Evolutionary conservation across 2,888 invertebrate genomes (phyloP).

Genomic region (Ptychoptera contaminata): DNA sequence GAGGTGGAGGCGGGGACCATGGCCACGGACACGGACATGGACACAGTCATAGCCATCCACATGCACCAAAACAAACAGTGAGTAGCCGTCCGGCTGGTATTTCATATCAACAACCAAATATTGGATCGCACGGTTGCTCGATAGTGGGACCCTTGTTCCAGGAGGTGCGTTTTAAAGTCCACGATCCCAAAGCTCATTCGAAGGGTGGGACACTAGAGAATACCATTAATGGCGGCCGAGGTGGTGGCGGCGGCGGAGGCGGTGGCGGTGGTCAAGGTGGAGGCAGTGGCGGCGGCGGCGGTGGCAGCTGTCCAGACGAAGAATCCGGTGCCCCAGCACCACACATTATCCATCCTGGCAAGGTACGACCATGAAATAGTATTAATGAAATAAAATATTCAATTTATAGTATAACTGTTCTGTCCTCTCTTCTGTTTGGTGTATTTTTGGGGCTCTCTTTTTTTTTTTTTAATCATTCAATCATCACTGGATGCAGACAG

Average conservation of each 20-base stretch:
- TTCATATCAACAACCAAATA: slow-evolving; percentile 33
- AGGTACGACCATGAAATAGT: slow-evolving; percentile 32
- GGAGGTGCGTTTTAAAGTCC: slow-evolving; percentile 92
- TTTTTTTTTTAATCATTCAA: too few relatives aligned
- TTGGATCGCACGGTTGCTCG: slow-evolving; percentile 39
- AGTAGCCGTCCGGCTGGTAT: slow-evolving; percentile 35
- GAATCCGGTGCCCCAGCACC: slow-evolving; percentile 37
- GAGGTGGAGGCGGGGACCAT: slow-evolving; percentile 32
- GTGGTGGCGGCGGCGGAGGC: slow-evolving; percentile 42
- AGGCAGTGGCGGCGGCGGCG: slow-evolving; percentile 27
- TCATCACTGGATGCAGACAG: too few relatives aligned
- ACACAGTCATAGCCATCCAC: slow-evolving; percentile 34
- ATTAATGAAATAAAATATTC: too few relatives aligned
- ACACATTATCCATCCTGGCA: slow-evolving; percentile 74
- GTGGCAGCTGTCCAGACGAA: slow-evolving; percentile 41
- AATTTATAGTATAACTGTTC: too few relatives aligned
- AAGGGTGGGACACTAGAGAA: slow-evolving; percentile 85
- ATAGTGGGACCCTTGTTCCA: slow-evolving; percentile 52
- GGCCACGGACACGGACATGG: slow-evolving; percentile 34
- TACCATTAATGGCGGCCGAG: slow-evolving; percentile 69
- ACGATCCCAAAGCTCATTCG: slow-evolving; percentile 85
- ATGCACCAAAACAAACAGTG: slow-evolving; percentile 34
- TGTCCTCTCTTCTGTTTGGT: too few relatives aligned
- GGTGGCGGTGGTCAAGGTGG: slow-evolving; percentile 19
- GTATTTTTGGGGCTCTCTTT: too few relatives aligned